Percentiles rank a stretch among this genome's conserved stretches.
Conservation (phyloP, 2,113 vertebrate genomes). For the Boleophthalmus pectinirostris region DNA sequence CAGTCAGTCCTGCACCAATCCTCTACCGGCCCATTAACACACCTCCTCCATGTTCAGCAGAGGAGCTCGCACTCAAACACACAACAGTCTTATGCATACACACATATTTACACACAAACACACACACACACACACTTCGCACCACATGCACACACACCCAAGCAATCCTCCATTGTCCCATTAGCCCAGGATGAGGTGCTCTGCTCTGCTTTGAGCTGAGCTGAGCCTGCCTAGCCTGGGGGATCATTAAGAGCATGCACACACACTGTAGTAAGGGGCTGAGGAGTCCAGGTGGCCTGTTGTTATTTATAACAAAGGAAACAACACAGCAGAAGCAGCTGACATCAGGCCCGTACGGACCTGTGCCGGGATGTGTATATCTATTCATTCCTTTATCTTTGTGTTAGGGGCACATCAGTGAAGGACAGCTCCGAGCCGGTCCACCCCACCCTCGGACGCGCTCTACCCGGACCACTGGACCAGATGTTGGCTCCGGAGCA, state of each 20-base stretch:
- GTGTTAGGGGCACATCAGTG: slow-evolving; percentile 76
- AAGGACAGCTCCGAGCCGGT: slow-evolving; percentile 95
- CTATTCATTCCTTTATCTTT: slow-evolving; percentile 33
- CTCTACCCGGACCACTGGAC: slow-evolving; percentile 90
- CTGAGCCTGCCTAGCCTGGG: slow-evolving; percentile 80
- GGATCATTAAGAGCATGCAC: slow-evolving; percentile 90
- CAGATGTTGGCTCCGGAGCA: slow-evolving; percentile 93
- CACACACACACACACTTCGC: not conserved
- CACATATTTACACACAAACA: slow-evolving; percentile 5
- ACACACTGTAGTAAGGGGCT: slow-evolving; percentile 63
- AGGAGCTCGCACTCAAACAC: slow-evolving; percentile 16
- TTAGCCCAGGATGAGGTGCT: slow-evolving; percentile 86
- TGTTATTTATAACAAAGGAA: slow-evolving; percentile 99
- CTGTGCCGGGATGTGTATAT: slow-evolving; percentile 45
- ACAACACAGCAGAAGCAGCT: slow-evolving; percentile 89
- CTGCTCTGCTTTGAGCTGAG: slow-evolving; percentile 62
- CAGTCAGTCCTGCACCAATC: slow-evolving; percentile 90
- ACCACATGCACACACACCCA: not conserved
- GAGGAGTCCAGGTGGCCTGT: slow-evolving; percentile 96
- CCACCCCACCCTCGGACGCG: slow-evolving; percentile 61
- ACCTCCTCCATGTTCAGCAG: slow-evolving; percentile 38
- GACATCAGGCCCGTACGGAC: slow-evolving; percentile 86
- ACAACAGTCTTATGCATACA: not conserved
- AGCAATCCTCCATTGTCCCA: slow-evolving; percentile 89
- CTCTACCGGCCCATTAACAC: slow-evolving; percentile 73